Base-by-base conservation (phyloP, 2,113 vertebrate species). In the Erythrocebus patas region DNA sequence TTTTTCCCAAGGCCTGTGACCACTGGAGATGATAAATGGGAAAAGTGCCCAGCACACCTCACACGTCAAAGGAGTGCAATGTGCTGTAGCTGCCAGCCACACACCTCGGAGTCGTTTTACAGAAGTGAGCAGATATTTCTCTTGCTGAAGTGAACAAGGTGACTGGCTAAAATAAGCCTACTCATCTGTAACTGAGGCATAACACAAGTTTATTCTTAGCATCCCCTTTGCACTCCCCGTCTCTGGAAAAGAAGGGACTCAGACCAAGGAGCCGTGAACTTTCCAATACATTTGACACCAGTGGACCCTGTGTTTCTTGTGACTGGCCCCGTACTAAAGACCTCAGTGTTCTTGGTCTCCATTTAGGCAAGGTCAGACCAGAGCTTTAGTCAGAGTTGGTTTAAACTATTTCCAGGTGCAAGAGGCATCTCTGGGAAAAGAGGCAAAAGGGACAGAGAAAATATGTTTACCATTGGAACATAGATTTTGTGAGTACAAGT, bases 401-500 rank as follows among this genome's bases (percentile, higher is more conserved):
- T 80, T 75, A 91, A 92, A 43, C 22, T 55, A 3, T 79, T 93
- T 91, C 25, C 66, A 30, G 80, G 64, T 45, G 6, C 1, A 75
- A 91, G 72, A 85, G 27, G 32, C 55, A 32, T 80, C n/a, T 45
- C 79, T 81, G 22, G 30, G 57, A 88, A 96, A 79, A 89, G 2
- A 89, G 10, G 40, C 52, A 48, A 52, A 48, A 20, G 59, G 40
- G 43, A 72, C 32, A 85, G 11, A 80, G 55, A 79, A 87, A 75
- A 85, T 43, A 13, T 57, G 68, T 92, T 89, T 83, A 78, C 40
- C 18, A 1, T 18, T 45, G 45, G 92, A 95, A 87, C 85, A 92
- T 72, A 87, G 75, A 80, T 95, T 93, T 95, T 93, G 84, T 82
- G 95, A 75, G 96, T 90, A 72, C 48, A 22, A 89, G 52, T 90